Evolutionary conservation across 2,113 vertebrate genomes (phyloP).

Genomic region (Chunga burmeisteri): DNA sequence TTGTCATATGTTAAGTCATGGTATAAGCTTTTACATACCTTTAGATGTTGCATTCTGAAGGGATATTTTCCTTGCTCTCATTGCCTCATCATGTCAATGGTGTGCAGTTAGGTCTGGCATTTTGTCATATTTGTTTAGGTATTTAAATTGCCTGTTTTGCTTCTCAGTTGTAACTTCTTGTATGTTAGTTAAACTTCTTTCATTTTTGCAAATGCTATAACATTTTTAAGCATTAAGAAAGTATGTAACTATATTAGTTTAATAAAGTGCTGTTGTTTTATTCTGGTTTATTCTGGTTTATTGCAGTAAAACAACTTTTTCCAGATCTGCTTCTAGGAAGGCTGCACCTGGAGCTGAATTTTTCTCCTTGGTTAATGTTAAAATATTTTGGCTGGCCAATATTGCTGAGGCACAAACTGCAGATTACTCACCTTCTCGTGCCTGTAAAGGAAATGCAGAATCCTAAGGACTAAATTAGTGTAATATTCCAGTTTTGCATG

Average conservation of each 20-base stretch:
- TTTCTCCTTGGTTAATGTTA: background rate
- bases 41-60: background rate
- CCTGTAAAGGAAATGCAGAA: background rate
- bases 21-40: background rate
- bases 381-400: background rate
- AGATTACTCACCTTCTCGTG: background rate
- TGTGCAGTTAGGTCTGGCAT: background rate
- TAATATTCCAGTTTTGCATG: background rate
- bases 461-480: background rate
- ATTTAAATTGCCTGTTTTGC: background rate
- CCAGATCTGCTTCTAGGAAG: background rate
- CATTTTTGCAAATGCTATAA: background rate
- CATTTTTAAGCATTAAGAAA: background rate
- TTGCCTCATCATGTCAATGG: background rate
- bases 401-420: background rate
- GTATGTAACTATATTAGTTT: background rate
- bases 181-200: background rate
- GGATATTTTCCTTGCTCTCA: background rate
- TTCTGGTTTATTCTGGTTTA: background rate
- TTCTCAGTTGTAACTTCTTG: background rate
- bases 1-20: background rate
- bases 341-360: background rate
- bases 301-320: background rate
- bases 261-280: conserved; percentile 58
- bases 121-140: background rate